A percentile compares a stretch with the other conserved stretches of the same genome.
These are phyloP conservation scores for Gallinago solitaria DNA, from an alignment of 2,797 vertebrate genomes.

Conservation along the genomic window DNA sequence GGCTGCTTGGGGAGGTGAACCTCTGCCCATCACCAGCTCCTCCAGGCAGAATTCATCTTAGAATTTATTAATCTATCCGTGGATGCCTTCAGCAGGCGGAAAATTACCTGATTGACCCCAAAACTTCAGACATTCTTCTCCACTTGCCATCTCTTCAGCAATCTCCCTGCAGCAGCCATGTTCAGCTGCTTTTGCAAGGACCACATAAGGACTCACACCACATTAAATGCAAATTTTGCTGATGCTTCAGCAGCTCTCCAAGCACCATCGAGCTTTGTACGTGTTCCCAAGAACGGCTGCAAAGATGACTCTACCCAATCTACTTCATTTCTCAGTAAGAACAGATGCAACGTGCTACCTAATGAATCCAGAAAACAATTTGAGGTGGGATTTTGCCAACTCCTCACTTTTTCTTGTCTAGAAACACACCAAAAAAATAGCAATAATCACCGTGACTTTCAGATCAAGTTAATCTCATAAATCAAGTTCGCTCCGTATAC, in stretches of 20 bases:
- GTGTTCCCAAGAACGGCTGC: not conserved
- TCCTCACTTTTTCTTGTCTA: not conserved
- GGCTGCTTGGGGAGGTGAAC: not conserved
- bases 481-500: no score
- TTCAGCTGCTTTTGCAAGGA: not conserved
- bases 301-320: not conserved
- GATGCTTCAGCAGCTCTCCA: no score
- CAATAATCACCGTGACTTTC: not conserved
- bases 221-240: not conserved
- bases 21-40: not conserved
- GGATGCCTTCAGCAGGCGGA: not conserved
- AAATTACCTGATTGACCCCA: not conserved
- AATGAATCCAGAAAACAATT: not conserved
- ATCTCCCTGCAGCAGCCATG: not conserved
- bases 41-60: not conserved
- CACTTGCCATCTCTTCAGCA: not conserved
- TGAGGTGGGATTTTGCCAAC: not conserved
- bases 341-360: not conserved
- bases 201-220: rapidly evolving
- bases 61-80: not conserved
- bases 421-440: not conserved
- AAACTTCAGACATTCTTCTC: not conserved
- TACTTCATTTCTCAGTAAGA: not conserved
- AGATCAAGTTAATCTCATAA: not conserved
- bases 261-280: rapidly evolving